Conservation (phyloP, 2,888 invertebrate genomes). For the Agelastica alni region DNA sequence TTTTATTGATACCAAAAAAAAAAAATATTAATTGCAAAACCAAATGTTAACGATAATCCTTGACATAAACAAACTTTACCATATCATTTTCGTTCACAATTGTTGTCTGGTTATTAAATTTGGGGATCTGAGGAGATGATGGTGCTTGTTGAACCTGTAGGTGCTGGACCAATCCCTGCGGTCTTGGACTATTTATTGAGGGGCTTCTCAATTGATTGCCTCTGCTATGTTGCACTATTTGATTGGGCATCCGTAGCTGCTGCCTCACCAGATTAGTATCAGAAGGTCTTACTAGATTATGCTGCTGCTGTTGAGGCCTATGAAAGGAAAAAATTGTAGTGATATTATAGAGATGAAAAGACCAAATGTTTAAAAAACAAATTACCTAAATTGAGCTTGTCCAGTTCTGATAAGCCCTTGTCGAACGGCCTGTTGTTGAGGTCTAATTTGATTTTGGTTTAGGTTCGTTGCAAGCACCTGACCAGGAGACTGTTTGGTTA, state of each 20-base stretch:
- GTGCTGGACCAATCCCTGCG: constrained; percentile 9
- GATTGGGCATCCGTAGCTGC: constrained; percentile 7
- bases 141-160: constrained; percentile 14
- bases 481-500: constrained; percentile 8
- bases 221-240: constrained; percentile 7
- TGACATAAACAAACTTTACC: constrained; percentile 26
- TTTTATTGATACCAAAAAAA: neutral
- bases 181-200: constrained; percentile 14
- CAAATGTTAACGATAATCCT: no score
- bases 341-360: no score
- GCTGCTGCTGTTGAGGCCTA: constrained; percentile 14
- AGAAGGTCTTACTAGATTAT: constrained; percentile 14
- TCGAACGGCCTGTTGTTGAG: constrained; percentile 1
- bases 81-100: constrained; percentile 25
- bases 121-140: constrained; percentile 21
- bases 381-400: neutral
- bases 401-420: neutral
- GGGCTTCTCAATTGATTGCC: constrained; percentile 4
- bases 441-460: constrained; percentile 6
- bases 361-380: neutral
- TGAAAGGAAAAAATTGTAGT: neutral
- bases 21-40: neutral
- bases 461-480: constrained; percentile 15
- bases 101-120: constrained; percentile 18
- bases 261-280: constrained; percentile 13